Evolutionary conservation across 2,888 invertebrate genomes (phyloP).

Genomic region (Drosophila prostipennis): DNA sequence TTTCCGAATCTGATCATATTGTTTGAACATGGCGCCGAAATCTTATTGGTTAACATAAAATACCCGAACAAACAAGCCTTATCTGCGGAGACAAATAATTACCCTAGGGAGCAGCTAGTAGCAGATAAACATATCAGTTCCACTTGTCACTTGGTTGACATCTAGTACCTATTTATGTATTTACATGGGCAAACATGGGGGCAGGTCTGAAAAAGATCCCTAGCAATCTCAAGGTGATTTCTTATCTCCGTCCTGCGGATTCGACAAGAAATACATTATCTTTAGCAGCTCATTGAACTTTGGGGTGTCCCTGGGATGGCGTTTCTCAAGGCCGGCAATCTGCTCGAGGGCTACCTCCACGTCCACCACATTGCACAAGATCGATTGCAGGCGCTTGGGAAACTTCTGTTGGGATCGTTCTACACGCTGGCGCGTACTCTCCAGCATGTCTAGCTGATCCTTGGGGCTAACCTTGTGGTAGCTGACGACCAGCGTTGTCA

Average conservation of each 20-base stretch:
- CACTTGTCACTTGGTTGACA: conserved; percentile 10
- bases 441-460: conserved; percentile 52
- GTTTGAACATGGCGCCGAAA: conserved; percentile 24
- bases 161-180: conserved; percentile 31
- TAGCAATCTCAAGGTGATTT: conserved; percentile 16
- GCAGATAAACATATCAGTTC: conserved; percentile 35
- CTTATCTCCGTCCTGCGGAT: conserved; percentile 26
- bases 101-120: conserved; percentile 8
- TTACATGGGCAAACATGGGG: conserved; percentile 4
- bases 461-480: conserved; percentile 54
- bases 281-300: conserved; percentile 58
- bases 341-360: conserved; percentile 65
- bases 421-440: conserved; percentile 45
- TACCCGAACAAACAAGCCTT: conserved; percentile 8
- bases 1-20: conserved; percentile 4
- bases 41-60: conserved; percentile 19
- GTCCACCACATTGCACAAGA: conserved; percentile 65
- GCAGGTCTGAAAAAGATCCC: neutral
- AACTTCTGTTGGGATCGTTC: conserved; percentile 28
- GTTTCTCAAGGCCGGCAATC: conserved; percentile 65
- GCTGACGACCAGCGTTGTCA: conserved; percentile 59
- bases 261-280: conserved; percentile 53
- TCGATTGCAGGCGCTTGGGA: conserved; percentile 57
- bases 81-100: conserved; percentile 25
- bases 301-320: conserved; percentile 57